Percentiles rank a stretch among this genome's conserved stretches.
Conservation (phyloP, 2,113 vertebrate species). For the Pelecanoides urinatrix region DNA sequence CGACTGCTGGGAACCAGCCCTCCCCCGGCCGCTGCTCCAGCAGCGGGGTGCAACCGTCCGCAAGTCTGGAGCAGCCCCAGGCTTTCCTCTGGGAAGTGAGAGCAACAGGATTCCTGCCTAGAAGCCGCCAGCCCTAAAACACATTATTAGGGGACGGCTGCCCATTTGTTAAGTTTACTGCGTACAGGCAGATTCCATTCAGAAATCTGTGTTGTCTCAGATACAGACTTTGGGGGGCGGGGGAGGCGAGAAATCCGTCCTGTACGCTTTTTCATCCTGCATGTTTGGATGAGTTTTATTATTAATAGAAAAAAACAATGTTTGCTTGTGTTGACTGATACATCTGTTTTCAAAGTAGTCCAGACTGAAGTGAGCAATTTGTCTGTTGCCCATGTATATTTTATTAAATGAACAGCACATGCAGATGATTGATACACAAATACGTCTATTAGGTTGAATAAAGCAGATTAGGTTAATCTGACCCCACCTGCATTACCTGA, state of each 20-base stretch:
- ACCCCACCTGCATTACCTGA: neutral
- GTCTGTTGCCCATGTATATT: neutral
- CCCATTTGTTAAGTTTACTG: neutral
- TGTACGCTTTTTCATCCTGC: neutral
- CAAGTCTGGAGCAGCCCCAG: rapidly evolving
- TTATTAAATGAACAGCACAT: neutral
- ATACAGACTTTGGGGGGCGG: no score
- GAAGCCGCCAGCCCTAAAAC: neutral
- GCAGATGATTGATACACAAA: neutral
- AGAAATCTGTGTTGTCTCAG: neutral
- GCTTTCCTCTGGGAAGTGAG: neutral
- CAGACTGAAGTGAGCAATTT: neutral
- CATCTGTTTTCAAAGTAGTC: neutral
- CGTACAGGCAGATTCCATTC: neutral
- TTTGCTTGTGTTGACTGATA: neutral
- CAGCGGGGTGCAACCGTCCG: rapidly evolving
- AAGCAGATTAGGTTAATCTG: neutral
- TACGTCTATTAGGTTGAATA: neutral
- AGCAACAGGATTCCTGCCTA: neutral
- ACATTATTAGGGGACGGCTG: rapidly evolving
- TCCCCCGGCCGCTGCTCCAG: rapidly evolving
- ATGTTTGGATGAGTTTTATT: neutral
- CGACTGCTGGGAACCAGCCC: neutral
- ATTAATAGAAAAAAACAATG: rapidly evolving
- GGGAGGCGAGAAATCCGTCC: neutral